Evolutionary conservation across 2,797 vertebrate genomes (phyloP), one percentile per base, ranked within the genome.

Genomic region (Aulostomus chinensis): DNA sequence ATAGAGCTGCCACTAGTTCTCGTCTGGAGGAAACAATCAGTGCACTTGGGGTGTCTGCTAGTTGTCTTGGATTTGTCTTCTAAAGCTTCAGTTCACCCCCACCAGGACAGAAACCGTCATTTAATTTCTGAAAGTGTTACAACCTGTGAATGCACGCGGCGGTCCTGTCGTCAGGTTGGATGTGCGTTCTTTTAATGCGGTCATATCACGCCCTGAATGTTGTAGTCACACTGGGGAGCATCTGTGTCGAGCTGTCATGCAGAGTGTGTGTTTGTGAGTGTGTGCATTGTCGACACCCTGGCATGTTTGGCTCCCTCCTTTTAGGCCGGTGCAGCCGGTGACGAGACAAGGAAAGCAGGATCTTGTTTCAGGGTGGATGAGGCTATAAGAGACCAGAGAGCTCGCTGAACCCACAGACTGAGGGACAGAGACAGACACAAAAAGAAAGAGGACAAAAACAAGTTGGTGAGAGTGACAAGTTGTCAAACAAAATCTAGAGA

Each of bases 351-450:
- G 84, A 81, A 79, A 74, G 70, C 81, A 34, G 60, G 92, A 93
- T 99, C 95, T 69, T 68, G 83, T 98, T 98, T 97, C 97, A 94
- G 90, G 73, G 57, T 76, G 62, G 84, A 73, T 73, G 84, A 91
- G 92, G 89, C 91, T 94, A 89, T 92, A 93, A 93, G 79, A 91
- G 82, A 88, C 24, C 82, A 70, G 73, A 51, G 75, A 76, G 53
- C 39, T 70, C 58, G 55, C 52, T 76, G 47, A 73, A 60, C 40
- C 24, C 47, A 65, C 36, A 71, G 33, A 78, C 31, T 63, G 57
- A 61, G 32, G 54, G 29, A 33, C 9, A 36, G 29, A 47, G 22
- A 40, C 10, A 45, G 13, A 32, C 26, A 49, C 21, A 30, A 33
- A 52, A n/a, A 55, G 40, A 75, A 5, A 65, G 39, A 47, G 37